These are phyloP conservation scores for Nylanderia fulva DNA, from an alignment of 1,140 invertebrate species.

Conservation along the genomic window DNA sequence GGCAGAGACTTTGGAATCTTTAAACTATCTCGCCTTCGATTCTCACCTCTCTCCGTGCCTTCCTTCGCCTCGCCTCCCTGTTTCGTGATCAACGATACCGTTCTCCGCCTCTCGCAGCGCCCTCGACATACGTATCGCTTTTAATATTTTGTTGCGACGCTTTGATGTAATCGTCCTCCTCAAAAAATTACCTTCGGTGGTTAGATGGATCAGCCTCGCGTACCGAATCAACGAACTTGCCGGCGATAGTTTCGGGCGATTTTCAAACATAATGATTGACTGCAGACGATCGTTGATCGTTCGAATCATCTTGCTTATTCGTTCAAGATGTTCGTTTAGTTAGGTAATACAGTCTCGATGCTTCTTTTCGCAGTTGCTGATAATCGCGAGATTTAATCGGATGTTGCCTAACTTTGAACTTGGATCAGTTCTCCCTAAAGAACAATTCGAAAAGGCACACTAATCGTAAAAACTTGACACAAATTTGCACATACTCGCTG, in stretches of 20 bases:
- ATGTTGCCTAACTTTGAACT: conserved; percentile 35
- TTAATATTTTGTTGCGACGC: conserved; percentile 42
- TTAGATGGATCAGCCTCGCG: conserved; percentile 37
- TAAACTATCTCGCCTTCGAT: conserved; percentile 62
- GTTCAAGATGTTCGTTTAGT: not conserved
- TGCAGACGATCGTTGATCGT: conserved; percentile 1
- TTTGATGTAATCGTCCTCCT: conserved; percentile 39
- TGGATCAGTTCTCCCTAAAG: conserved; percentile 10
- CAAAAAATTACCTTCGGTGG: conserved; percentile 37
- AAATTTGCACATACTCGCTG: conserved; percentile 71
- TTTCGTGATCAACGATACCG: conserved; percentile 47
- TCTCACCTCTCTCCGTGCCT: conserved; percentile 49
- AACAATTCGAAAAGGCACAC: conserved; percentile 62
- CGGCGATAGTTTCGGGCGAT: conserved; percentile 20
- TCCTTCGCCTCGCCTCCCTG: not conserved
- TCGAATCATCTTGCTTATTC: not conserved
- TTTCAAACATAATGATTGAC: conserved; percentile 29
- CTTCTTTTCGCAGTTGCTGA: conserved; percentile 64
- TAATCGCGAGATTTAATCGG: conserved; percentile 39
- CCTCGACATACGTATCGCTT: conserved; percentile 16
- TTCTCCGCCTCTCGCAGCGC: conserved; percentile 3
- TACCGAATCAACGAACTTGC: conserved; percentile 34
- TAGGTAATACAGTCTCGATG: conserved; percentile 28
- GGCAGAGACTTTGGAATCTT: conserved; percentile 73
- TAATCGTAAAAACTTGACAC: conserved; percentile 67